phyloP scores from a whole-genome alignment of 1,140 invertebrate species.

The Leguminivora glycinivorella region DNA sequence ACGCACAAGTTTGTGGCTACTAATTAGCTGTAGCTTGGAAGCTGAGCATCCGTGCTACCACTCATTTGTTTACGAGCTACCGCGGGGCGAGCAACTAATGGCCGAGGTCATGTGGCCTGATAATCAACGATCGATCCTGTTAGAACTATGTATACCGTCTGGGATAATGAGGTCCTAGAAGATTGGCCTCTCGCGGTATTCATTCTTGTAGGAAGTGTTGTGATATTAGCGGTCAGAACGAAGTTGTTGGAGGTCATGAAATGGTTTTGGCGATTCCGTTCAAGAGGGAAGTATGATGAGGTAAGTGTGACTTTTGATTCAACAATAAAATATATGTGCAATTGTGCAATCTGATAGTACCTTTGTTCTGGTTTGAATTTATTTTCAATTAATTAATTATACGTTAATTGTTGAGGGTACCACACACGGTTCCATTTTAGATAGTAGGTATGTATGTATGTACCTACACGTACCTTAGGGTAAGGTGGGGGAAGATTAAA shows the following conservation, averaged over 20 bases:
- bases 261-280: constrained; percentile 12
- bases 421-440: no score
- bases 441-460: no score
- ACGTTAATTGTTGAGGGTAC: no score
- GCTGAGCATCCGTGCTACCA: not conserved
- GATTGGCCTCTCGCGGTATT: not conserved
- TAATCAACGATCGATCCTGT: not conserved
- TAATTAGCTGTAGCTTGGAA: constrained; percentile 19
- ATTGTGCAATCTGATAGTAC: no score
- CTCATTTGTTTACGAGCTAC: constrained; percentile 16
- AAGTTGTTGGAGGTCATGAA: constrained; percentile 1
- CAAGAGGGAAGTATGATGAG: not conserved
- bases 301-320: not conserved
- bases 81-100: not conserved
- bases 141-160: not conserved
- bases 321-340: no score
- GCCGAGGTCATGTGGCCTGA: constrained; percentile 6
- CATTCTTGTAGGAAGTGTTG: constrained; percentile 7
- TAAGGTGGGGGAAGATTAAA: no score
- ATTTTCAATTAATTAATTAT: no score
- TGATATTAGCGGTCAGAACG: not conserved
- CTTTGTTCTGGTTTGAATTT: no score
- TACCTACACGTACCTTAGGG: no score
- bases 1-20: not conserved
- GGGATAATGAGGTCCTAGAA: not conserved